A percentile compares a stretch with the other conserved stretches of the same genome.
Conservation (phyloP, 92 coral and sea anemone genomes). For the Parazoanthus swiftii region DNA sequence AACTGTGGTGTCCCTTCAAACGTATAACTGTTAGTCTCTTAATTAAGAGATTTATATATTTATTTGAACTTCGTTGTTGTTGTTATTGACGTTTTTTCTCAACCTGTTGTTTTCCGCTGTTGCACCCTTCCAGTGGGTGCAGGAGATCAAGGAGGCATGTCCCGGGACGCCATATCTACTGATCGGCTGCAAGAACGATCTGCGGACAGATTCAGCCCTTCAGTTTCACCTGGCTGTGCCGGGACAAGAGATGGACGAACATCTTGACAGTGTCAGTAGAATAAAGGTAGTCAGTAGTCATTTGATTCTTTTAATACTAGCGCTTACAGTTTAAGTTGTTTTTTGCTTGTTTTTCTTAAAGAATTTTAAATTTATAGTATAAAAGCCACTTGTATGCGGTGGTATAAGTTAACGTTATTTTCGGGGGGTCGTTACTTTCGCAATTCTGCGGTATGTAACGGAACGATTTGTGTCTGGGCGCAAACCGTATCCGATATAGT, state of each 20-base stretch:
- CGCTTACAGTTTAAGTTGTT: too few relatives aligned
- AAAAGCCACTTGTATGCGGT: too few relatives aligned
- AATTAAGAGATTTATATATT: too few relatives aligned
- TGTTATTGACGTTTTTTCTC: not conserved
- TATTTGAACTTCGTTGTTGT: not conserved
- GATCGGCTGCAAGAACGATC: conserved; percentile 96
- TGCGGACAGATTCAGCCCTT: conserved; percentile 89
- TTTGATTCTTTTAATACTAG: too few relatives aligned
- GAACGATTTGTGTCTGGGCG: too few relatives aligned
- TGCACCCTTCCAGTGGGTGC: conserved; percentile 69
- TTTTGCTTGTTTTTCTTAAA: too few relatives aligned
- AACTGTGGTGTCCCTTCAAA: not conserved
- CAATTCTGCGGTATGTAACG: too few relatives aligned
- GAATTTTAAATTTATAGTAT: too few relatives aligned
- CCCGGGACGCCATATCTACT: conserved; percentile 90
- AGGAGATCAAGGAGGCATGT: conserved; percentile 78
- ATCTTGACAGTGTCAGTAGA: conserved; percentile 78
- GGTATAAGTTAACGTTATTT: too few relatives aligned
- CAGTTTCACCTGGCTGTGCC: conserved; percentile 66
- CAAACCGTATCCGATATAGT: too few relatives aligned
- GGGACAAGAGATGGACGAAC: conserved; percentile 56
- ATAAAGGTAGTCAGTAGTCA: conserved; percentile 48
- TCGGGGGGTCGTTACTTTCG: too few relatives aligned
- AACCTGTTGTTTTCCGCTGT: conserved; percentile 5
- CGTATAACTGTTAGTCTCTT: not conserved